Conservation (phyloP, 2,113 vertebrate genomes). For the mouse (Mus musculus) region GRCm39 chr13:48121501-48122000, state of each 20-base stretch:
- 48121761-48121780: neutral
- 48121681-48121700: neutral
- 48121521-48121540: neutral
- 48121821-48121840: neutral
- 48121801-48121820: neutral
- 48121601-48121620: fast-evolving
- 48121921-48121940: neutral
- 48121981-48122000: neutral
- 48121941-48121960: neutral
- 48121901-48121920: neutral
- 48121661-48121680: neutral
- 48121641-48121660: neutral
- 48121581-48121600: neutral
- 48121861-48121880: neutral
- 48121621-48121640: neutral
- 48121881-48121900: neutral
- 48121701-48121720: neutral
- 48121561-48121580: neutral
- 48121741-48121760: neutral
- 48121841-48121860: neutral
- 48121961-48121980: neutral
- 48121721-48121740: neutral
- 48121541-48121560: neutral
- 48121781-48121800: neutral
- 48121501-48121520: neutral